Conservation (phyloP, 1,140 invertebrate genomes). For the Calliphora vicina region DNA sequence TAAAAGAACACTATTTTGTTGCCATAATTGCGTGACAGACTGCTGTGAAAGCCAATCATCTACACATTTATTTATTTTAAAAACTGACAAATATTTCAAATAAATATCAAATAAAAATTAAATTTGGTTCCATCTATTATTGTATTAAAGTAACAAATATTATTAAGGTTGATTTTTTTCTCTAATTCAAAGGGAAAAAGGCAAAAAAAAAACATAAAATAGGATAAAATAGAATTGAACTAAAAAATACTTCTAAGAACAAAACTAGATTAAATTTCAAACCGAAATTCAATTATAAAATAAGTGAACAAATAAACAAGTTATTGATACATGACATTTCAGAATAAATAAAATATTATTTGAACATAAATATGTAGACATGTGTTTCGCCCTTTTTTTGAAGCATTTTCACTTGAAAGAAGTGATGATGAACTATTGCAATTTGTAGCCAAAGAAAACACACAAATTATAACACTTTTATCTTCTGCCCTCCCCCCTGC, state of each 20-base stretch:
- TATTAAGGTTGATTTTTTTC: neutral
- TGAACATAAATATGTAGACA: neutral
- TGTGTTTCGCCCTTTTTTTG: neutral
- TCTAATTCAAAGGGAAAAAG: neutral
- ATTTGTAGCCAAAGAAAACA: neutral
- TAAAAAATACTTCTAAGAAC: neutral
- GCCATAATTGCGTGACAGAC: no score
- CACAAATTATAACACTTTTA: neutral
- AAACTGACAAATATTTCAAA: neutral
- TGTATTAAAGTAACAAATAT: neutral
- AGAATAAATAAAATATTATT: neutral
- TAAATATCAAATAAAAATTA: conserved; percentile 17
- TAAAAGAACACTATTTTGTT: no score
- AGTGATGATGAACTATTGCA: neutral
- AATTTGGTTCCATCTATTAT: neutral
- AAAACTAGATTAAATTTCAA: neutral
- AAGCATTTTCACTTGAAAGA: neutral
- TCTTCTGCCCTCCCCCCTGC: no score
- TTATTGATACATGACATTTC: conserved; percentile 6
- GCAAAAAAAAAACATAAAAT: neutral
- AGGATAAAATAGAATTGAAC: neutral
- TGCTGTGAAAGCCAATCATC: no score
- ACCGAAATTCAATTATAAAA: conserved; percentile 10
- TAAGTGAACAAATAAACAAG: neutral
- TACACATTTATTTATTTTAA: neutral